These are phyloP conservation scores for Nansenia antarctica DNA, from an alignment of 2,113 vertebrate species.

Conservation along the genomic window DNA sequence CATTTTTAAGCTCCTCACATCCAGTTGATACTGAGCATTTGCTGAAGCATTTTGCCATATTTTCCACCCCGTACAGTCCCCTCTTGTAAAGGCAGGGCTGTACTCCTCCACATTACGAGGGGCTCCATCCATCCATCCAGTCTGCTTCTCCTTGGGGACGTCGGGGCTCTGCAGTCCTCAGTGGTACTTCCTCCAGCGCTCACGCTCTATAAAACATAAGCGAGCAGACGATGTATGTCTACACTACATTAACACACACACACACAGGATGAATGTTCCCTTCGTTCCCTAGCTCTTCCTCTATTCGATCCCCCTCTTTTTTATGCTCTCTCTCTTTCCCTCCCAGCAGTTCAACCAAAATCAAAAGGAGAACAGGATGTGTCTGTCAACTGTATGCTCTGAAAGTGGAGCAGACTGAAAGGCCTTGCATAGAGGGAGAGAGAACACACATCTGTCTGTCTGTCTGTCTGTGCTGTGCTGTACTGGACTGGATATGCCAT, in stretches of 20 bases:
- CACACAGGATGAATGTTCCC: no score
- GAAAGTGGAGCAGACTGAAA: constrained; percentile 43
- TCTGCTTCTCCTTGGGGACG: background rate
- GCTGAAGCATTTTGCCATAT: no score
- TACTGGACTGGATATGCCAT: no score
- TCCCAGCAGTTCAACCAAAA: constrained; percentile 68
- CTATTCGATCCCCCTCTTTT: no score
- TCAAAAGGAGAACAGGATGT: no score
- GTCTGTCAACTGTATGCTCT: no score
- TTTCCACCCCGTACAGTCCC: background rate
- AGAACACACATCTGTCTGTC: constrained; percentile 2
- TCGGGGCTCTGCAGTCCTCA: constrained; percentile 36
- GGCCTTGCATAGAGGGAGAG: constrained; percentile 40
- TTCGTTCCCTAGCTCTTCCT: no score
- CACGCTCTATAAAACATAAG: constrained; percentile 68
- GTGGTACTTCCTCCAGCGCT: constrained; percentile 82
- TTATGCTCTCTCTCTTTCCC: constrained; percentile 24
- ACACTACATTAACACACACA: no score
- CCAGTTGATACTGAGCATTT: background rate
- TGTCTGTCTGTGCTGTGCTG: no score
- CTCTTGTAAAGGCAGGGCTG: no score
- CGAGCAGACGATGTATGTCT: no score
- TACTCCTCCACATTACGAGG: background rate
- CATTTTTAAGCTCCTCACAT: background rate
- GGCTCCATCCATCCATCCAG: background rate